Conservation (phyloP, 2,888 invertebrate species). For the Ophioninae sp. region DNA sequence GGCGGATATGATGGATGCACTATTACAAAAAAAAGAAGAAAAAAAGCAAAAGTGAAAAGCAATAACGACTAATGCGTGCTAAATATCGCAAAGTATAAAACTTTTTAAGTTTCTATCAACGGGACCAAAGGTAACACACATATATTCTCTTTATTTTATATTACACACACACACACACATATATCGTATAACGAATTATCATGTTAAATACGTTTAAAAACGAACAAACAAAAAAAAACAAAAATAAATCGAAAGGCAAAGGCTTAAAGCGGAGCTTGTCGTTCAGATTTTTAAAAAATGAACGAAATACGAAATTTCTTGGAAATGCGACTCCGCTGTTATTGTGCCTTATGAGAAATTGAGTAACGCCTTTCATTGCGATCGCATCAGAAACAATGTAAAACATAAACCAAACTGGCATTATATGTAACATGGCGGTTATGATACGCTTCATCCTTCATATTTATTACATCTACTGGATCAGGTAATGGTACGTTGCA, state of each 20-base stretch:
- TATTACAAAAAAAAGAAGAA: constrained; percentile 43
- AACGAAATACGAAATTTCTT: constrained; percentile 25
- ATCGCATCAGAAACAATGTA: constrained; percentile 26
- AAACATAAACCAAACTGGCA: constrained; percentile 23
- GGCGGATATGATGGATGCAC: constrained; percentile 63
- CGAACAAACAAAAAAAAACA: neutral
- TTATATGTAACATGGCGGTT: constrained; percentile 33
- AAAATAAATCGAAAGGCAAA: constrained; percentile 5
- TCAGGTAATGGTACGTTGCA: constrained; percentile 60
- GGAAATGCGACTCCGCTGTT: constrained; percentile 23
- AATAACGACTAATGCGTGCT: constrained; percentile 69
- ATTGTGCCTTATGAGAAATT: constrained; percentile 53
- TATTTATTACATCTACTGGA: constrained; percentile 51
- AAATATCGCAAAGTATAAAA: constrained; percentile 71
- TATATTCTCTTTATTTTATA: constrained; percentile 71
- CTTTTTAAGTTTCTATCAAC: constrained; percentile 75
- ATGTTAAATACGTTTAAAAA: neutral
- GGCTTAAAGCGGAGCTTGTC: neutral
- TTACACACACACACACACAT: constrained; percentile 46
- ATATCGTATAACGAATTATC: constrained; percentile 66
- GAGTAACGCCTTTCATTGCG: constrained; percentile 32
- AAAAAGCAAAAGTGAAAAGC: constrained; percentile 14
- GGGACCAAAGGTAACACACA: constrained; percentile 77
- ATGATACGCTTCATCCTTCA: constrained; percentile 33
- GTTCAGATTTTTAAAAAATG: neutral